A percentile compares a stretch with the other conserved stretches of the same genome.
phyloP scores from a whole-genome alignment of 2,888 invertebrate genomes.

The Rhyacophila evoluta region DNA sequence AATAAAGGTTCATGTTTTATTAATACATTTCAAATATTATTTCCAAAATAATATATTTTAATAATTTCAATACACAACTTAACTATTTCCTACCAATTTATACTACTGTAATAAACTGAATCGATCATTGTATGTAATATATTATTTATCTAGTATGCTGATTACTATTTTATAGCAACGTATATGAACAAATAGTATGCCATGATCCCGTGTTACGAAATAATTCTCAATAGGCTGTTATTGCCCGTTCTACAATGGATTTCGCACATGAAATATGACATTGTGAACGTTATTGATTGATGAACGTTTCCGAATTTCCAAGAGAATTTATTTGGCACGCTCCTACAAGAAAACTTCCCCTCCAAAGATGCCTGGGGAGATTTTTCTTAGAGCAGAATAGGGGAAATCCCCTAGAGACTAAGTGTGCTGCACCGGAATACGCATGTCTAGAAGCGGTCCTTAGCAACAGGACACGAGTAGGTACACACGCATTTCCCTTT shows the following conservation, averaged over 20 bases:
- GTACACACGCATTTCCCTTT: neutral
- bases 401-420: neutral
- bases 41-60: no score
- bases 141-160: no score
- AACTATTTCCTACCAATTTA: no score
- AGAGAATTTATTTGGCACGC: neutral
- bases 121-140: no score
- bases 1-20: no score
- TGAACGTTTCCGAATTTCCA: neutral
- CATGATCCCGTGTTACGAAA: no score
- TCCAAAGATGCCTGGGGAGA: slow-evolving; percentile 7
- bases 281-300: slow-evolving; percentile 4
- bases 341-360: neutral
- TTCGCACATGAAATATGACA: neutral
- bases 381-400: neutral
- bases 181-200: no score
- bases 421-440: slow-evolving; percentile 4
- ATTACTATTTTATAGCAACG: no score
- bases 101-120: no score
- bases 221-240: no score
- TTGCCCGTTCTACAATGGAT: neutral
- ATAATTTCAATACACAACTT: no score
- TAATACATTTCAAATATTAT: no score
- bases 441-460: neutral
- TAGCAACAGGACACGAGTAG: neutral